phyloP scores from a whole-genome alignment of 2,113 vertebrate genomes.

The Perccottus glenii region DNA sequence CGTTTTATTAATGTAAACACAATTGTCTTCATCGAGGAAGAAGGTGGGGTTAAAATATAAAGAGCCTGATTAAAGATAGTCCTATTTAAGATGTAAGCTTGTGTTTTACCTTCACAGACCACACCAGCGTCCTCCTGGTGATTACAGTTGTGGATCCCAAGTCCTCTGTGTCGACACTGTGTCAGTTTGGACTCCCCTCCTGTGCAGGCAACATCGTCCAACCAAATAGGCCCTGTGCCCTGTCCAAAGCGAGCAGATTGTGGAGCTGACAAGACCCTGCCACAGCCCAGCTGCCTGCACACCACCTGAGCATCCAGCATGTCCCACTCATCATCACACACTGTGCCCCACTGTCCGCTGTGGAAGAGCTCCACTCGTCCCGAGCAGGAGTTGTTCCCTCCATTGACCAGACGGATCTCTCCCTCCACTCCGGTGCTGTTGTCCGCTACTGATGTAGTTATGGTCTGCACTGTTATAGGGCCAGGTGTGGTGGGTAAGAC shows the following conservation, averaged over 20 bases:
- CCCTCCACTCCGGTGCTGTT: slow-evolving; percentile 26
- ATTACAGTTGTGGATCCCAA: slow-evolving; percentile 49
- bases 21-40: slow-evolving; percentile 47
- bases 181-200: slow-evolving; percentile 34
- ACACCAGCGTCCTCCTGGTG: slow-evolving; percentile 56
- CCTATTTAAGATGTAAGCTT: no score
- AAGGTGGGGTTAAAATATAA: no score
- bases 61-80: no score
- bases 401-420: slow-evolving; percentile 39
- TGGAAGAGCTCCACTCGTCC: slow-evolving; percentile 62
- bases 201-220: slow-evolving; percentile 47
- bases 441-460: not conserved
- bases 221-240: slow-evolving; percentile 57
- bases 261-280: slow-evolving; percentile 35
- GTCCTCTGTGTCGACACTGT: slow-evolving; percentile 34
- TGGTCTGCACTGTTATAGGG: not conserved
- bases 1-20: slow-evolving; percentile 47
- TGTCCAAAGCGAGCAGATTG: slow-evolving; percentile 9
- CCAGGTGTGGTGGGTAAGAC: not conserved
- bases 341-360: slow-evolving; percentile 56
- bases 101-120: slow-evolving; percentile 47
- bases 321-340: slow-evolving; percentile 54
- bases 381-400: slow-evolving; percentile 43
- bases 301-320: slow-evolving; percentile 54
- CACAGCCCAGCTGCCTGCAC: slow-evolving; percentile 67